These are phyloP conservation scores for Cololabis saira DNA, from an alignment of 2,113 vertebrate species.

Conservation along the genomic window DNA sequence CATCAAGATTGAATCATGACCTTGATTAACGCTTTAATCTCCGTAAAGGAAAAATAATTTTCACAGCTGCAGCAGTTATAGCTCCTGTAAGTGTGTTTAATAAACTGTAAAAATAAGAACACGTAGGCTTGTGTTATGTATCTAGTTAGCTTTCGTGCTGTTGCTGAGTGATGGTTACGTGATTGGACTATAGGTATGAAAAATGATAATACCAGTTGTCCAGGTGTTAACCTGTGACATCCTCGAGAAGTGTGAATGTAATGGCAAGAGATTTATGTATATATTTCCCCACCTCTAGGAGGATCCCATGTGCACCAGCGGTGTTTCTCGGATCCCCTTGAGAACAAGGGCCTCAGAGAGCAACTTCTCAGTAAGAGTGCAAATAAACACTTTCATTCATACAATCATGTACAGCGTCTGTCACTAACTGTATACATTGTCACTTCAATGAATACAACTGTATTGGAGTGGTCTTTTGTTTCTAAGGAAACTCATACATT, in stretches of 20 bases:
- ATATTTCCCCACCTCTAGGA: constrained; percentile 16
- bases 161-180: too few relatives aligned
- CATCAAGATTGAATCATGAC: background rate
- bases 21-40: background rate
- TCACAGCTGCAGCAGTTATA: too few relatives aligned
- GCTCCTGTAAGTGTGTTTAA: too few relatives aligned
- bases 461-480: too few relatives aligned
- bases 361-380: background rate
- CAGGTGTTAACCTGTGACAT: background rate
- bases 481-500: too few relatives aligned
- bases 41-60: too few relatives aligned
- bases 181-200: too few relatives aligned
- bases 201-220: background rate
- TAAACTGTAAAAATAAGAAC: too few relatives aligned
- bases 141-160: too few relatives aligned
- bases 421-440: background rate
- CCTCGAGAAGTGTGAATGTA: too few relatives aligned
- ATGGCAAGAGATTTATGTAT: background rate
- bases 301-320: constrained; percentile 57
- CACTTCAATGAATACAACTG: background rate
- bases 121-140: too few relatives aligned
- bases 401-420: background rate
- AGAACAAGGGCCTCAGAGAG: too few relatives aligned
- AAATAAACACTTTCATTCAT: background rate
- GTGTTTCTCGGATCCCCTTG: constrained; percentile 68